A percentile compares a stretch with the other conserved stretches of the same genome.
Conservation (phyloP, 2,797 vertebrate species). For the Eutrigla gurnardus region DNA sequence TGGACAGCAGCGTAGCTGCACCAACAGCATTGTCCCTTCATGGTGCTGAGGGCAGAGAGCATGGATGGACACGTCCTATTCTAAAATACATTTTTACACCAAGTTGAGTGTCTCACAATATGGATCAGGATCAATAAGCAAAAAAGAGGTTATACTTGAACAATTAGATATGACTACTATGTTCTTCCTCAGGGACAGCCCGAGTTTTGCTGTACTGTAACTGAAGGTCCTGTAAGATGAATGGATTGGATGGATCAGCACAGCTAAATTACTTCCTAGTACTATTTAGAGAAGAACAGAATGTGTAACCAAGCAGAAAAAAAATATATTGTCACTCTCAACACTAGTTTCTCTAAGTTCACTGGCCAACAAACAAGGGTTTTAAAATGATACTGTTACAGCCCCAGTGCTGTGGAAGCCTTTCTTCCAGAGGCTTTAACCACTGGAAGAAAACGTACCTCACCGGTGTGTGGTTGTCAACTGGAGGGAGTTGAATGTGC, state of each 20-base stretch:
- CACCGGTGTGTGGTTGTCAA: neutral
- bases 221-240: neutral
- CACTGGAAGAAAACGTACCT: too few relatives aligned
- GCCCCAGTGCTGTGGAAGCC: too few relatives aligned
- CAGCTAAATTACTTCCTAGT: neutral
- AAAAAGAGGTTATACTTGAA: neutral
- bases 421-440: too few relatives aligned
- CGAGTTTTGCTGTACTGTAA: neutral
- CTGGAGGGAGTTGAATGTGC: slow-evolving; percentile 9
- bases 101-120: too few relatives aligned
- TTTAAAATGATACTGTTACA: neutral
- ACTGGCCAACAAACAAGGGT: slow-evolving; percentile 3
- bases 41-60: too few relatives aligned
- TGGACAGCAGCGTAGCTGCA: too few relatives aligned
- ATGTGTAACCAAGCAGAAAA: neutral
- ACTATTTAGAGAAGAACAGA: neutral
- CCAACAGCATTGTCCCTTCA: too few relatives aligned
- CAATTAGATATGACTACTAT: neutral
- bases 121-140: neutral
- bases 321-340: slow-evolving; percentile 2
- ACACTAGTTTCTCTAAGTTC: slow-evolving; percentile 1
- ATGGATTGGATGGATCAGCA: neutral
- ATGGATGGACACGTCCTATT: too few relatives aligned
- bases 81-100: too few relatives aligned
- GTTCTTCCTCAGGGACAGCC: neutral